Conservation (phyloP, 2,113 vertebrate genomes). For the Lathamus discolor region DNA sequence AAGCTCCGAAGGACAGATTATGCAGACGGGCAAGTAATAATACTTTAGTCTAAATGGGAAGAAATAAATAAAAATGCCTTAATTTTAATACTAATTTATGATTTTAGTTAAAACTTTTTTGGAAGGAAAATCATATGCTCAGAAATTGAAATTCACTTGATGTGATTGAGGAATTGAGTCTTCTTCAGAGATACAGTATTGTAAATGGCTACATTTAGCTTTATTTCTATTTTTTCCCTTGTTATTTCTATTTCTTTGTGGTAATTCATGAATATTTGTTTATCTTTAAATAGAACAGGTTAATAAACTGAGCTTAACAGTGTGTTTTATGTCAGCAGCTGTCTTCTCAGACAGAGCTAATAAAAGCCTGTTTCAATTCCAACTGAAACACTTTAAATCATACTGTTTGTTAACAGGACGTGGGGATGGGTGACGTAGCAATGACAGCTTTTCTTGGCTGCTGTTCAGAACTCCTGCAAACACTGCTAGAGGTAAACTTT, state of each 20-base stretch:
- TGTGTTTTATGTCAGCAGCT: neutral
- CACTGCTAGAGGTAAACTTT: conserved; percentile 89
- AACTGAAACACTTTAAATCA: neutral
- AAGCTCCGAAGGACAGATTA: conserved; percentile 93
- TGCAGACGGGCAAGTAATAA: conserved; percentile 87
- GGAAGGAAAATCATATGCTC: neutral
- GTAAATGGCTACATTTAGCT: neutral
- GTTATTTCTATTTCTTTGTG: neutral
- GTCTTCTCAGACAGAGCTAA: neutral
- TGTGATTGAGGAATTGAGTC: neutral
- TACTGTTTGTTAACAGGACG: conserved; percentile 79
- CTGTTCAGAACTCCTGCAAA: conserved; percentile 90
- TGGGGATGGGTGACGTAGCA: conserved; percentile 92
- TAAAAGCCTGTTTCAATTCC: neutral
- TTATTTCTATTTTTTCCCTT: neutral
- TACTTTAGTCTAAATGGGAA: neutral
- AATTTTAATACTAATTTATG: neutral
- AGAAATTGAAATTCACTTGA: neutral
- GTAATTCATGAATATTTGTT: neutral
- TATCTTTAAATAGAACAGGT: neutral
- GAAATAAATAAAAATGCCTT: neutral
- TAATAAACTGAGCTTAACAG: neutral
- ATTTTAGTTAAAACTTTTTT: neutral
- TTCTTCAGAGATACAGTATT: neutral
- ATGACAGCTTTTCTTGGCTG: conserved; percentile 89